Percentiles rank a stretch among this genome's conserved stretches.
phyloP scores from a whole-genome alignment of 2,888 invertebrate genomes.

The Ophion obscuratus region DNA sequence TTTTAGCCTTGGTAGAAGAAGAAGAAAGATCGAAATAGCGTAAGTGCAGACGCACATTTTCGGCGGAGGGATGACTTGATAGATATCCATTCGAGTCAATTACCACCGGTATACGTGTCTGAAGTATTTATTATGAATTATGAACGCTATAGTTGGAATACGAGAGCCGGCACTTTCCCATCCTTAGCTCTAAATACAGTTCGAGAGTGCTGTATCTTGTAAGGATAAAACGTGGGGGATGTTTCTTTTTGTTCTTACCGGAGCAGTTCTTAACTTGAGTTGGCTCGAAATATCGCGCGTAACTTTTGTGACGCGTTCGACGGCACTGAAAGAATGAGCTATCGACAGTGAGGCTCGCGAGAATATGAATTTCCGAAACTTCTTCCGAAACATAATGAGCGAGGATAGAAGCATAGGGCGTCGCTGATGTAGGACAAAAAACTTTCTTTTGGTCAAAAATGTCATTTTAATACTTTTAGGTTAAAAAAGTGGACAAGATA shows the following conservation, averaged over 20 bases:
- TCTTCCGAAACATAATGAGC: not conserved
- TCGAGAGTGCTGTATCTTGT: slow-evolving; percentile 12
- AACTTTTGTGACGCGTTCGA: not conserved
- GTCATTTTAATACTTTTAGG: not conserved
- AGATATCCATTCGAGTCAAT: slow-evolving; percentile 46
- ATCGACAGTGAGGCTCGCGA: not conserved
- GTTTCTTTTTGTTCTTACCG: not conserved
- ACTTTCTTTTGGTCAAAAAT: not conserved
- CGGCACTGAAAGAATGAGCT: not conserved
- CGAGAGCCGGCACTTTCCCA: not conserved
- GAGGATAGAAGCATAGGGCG: not conserved
- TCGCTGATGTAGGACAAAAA: not conserved
- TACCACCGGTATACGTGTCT: slow-evolving; percentile 5
- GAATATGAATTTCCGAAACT: not conserved
- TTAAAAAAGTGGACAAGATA: no score
- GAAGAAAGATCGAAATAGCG: slow-evolving; percentile 9
- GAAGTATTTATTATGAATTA: slow-evolving; percentile 44
- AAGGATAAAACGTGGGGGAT: slow-evolving; percentile 1
- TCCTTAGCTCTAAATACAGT: not conserved
- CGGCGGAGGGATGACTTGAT: slow-evolving; percentile 11
- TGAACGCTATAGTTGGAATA: not conserved
- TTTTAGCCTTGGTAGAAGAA: slow-evolving; percentile 17
- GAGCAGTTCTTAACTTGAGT: not conserved
- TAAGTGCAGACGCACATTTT: slow-evolving; percentile 50
- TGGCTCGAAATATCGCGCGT: not conserved